Conservation (phyloP, 2,797 vertebrate species). For the Thaleichthys pacificus region DNA sequence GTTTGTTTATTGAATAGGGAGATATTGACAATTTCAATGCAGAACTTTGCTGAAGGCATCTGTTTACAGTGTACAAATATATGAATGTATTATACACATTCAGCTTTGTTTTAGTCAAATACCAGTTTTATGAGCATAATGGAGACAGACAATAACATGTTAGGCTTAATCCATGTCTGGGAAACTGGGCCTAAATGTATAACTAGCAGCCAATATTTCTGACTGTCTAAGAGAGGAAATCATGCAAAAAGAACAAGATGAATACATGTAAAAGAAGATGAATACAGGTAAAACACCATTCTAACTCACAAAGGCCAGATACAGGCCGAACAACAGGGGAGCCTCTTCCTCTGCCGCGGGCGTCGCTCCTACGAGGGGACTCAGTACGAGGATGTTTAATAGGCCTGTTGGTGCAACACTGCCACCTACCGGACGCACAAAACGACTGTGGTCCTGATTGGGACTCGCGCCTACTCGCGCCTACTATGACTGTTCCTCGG, state of each 20-base stretch:
- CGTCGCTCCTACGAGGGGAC: too few relatives aligned
- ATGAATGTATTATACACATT: too few relatives aligned
- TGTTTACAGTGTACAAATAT: too few relatives aligned
- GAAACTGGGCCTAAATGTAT: conserved; percentile 28
- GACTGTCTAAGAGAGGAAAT: conserved; percentile 43
- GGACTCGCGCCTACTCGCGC: too few relatives aligned
- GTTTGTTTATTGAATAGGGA: too few relatives aligned
- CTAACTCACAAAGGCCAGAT: neutral
- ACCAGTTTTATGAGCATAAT: neutral
- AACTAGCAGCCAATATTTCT: neutral
- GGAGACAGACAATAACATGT: neutral
- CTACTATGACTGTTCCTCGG: too few relatives aligned
- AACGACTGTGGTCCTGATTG: too few relatives aligned
- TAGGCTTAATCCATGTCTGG: conserved; percentile 2
- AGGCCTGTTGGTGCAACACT: conserved; percentile 15
- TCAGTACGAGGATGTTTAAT: too few relatives aligned
- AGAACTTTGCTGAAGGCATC: too few relatives aligned
- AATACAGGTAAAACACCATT: conserved; percentile 23
- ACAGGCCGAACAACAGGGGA: conserved; percentile 23
- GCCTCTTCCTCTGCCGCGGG: conserved; percentile 45
- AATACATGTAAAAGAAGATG: conserved; percentile 26
- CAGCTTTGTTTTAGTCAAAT: neutral
- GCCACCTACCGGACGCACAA: conserved; percentile 17
- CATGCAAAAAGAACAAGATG: conserved; percentile 52
- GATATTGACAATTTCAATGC: too few relatives aligned